These are phyloP conservation scores for Halocynthia aurantium DNA, from an alignment of 23 tunicate species.

Conservation along the genomic window DNA sequence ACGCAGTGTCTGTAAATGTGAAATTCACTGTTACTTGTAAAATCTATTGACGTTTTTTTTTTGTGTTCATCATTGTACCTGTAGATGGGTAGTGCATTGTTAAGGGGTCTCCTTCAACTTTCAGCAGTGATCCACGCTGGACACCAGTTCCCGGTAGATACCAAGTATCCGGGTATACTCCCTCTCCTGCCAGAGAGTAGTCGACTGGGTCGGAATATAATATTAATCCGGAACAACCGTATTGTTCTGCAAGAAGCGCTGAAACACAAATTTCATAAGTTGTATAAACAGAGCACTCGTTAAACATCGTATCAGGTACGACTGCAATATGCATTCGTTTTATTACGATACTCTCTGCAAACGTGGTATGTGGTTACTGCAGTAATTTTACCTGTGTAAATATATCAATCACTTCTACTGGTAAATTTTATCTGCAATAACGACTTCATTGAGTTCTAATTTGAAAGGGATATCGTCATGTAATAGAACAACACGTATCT, in stretches of 20 bases:
- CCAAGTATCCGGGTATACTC: slow-evolving; percentile 62
- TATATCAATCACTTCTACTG: too few species aligned
- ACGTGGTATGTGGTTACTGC: too few species aligned
- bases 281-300: too few species aligned
- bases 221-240: slow-evolving; percentile 60
- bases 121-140: slow-evolving; percentile 62
- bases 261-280: not conserved
- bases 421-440: too few species aligned
- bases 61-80: slow-evolving; percentile 17
- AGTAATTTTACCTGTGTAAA: too few species aligned
- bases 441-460: too few species aligned
- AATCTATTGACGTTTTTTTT: not conserved
- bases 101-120: slow-evolving; percentile 51
- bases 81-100: slow-evolving; percentile 72
- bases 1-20: slow-evolving; percentile 37
- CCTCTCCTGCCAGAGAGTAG: slow-evolving; percentile 64
- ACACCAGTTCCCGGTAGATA: slow-evolving; percentile 68
- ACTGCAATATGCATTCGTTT: too few species aligned
- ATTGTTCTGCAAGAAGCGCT: slow-evolving; percentile 62
- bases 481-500: too few species aligned
- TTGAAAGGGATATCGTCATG: too few species aligned
- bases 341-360: too few species aligned
- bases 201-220: slow-evolving; percentile 72
- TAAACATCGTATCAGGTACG: too few species aligned
- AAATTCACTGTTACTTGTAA: not conserved